Base-by-base conservation (phyloP, 2,113 vertebrate genomes). In the Eurypyga helias region DNA sequence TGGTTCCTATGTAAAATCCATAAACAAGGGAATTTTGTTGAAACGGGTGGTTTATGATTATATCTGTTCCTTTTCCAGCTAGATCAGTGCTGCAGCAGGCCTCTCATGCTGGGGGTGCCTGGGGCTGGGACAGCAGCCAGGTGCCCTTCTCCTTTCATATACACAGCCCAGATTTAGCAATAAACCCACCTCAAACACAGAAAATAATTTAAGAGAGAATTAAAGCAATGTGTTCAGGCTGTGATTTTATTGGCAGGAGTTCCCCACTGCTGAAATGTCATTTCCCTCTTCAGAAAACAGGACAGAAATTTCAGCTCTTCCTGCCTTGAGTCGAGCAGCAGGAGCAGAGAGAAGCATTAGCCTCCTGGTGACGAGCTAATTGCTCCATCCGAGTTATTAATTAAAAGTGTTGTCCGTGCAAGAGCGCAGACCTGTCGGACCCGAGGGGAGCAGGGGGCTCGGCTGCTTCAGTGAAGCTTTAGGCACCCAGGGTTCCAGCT, bases 171-270 rank as follows among this genome's bases (percentile, higher is more conserved):
- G 85, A 25, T 70, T 90, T 24, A 65, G 81, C 87, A 62, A 80
- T 72, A 87, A 97, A 38, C 96, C 87, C 90, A 48, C 36, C 36
- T 95, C 78, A 83, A 96, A 90, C 33, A 52, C 26, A 79, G 81
- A 84, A 93, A 88, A 95, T 83, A 95, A 97, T 83, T 88, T 84
- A 72, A 91, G 75, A 66, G 54, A 83, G 80, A 69, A 95, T 85
- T 93, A 97, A 96, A 65, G 29, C 87, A 19, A 64, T 13, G 36
- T 24, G 82, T 67, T 82, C 93, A 61, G 90, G 90, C 97, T 96
- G 96, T n/a, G 6, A 93, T 96, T 97, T 97, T 96, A 90, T 69
- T 96, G 96, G 92, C 94, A 89, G 87, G 62, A 90, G 77, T 89
- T 97, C 90, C 95, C 96, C 34, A 71, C 94, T 70, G 92, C 78